phyloP scores from a whole-genome alignment of 1,140 invertebrate genomes.

The Drosophila arizonae region DNA sequence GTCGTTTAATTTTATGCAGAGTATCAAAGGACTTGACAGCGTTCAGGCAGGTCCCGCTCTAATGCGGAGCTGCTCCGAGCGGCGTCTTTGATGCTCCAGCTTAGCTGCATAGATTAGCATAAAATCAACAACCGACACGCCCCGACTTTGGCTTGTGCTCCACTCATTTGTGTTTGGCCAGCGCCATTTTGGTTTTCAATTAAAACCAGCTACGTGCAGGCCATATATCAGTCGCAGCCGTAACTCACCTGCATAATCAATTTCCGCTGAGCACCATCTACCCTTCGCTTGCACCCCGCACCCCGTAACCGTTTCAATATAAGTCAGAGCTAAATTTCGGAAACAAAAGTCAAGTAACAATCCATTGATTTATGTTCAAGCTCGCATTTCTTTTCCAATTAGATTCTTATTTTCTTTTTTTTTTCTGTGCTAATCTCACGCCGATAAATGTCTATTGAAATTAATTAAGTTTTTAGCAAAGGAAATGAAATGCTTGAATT shows the following conservation, averaged over 20 bases:
- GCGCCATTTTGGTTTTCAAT: constrained; percentile 71
- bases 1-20: constrained; percentile 70
- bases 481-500: neutral
- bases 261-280: constrained; percentile 39
- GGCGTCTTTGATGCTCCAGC: constrained; percentile 55
- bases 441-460: neutral
- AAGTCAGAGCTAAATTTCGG: constrained; percentile 7
- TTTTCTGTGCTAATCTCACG: neutral
- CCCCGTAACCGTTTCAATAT: constrained; percentile 31
- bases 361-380: constrained; percentile 21
- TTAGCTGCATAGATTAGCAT: constrained; percentile 73
- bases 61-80: constrained; percentile 15
- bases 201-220: constrained; percentile 59
- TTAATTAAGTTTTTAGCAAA: neutral
- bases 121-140: constrained; percentile 62
- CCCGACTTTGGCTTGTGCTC: constrained; percentile 13
- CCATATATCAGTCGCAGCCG: constrained; percentile 62
- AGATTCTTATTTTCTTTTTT: neutral
- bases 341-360: constrained; percentile 3
- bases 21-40: constrained; percentile 65
- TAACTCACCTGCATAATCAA: constrained; percentile 76
- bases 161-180: constrained; percentile 24
- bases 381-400: neutral
- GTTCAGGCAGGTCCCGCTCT: neutral
- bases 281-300: neutral